phyloP scores from a whole-genome alignment of 2,888 invertebrate genomes.

The Taphrorychus bicolor region DNA sequence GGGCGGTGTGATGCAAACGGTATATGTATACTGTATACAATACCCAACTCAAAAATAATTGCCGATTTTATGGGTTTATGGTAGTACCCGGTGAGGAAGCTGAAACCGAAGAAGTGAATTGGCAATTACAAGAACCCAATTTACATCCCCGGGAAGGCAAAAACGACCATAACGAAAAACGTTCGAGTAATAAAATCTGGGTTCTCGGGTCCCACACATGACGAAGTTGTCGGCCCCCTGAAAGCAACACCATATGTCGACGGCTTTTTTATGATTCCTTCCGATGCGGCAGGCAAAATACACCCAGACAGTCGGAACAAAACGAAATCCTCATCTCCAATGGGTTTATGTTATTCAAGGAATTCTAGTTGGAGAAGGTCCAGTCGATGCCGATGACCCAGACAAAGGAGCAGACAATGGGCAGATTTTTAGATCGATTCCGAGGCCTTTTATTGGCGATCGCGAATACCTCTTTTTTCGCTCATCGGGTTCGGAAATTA shows the following conservation, averaged over 20 bases:
- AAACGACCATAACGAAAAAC: neutral
- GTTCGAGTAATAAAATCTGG: slow-evolving; percentile 32
- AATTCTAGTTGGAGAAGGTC: slow-evolving; percentile 31
- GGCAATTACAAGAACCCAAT: slow-evolving; percentile 3
- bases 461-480: slow-evolving; percentile 8
- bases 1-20: no score
- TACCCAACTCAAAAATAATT: neutral
- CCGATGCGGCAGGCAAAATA: slow-evolving; percentile 32
- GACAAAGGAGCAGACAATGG: slow-evolving; percentile 30
- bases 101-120: neutral
- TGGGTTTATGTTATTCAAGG: slow-evolving; percentile 34
- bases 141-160: neutral
- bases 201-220: slow-evolving; percentile 31
- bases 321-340: slow-evolving; percentile 35
- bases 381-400: slow-evolving; percentile 33
- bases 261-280: slow-evolving; percentile 31
- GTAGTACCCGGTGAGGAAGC: neutral
- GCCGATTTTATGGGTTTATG: neutral
- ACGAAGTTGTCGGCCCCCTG: slow-evolving; percentile 19
- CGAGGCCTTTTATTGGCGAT: slow-evolving; percentile 7
- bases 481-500: slow-evolving; percentile 9
- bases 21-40: no score
- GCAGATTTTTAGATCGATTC: slow-evolving; percentile 34
- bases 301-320: slow-evolving; percentile 33
- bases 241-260: slow-evolving; percentile 33